These are phyloP conservation scores for Leptoclinus maculatus DNA, from an alignment of 2,797 vertebrate genomes.

Conservation along the genomic window DNA sequence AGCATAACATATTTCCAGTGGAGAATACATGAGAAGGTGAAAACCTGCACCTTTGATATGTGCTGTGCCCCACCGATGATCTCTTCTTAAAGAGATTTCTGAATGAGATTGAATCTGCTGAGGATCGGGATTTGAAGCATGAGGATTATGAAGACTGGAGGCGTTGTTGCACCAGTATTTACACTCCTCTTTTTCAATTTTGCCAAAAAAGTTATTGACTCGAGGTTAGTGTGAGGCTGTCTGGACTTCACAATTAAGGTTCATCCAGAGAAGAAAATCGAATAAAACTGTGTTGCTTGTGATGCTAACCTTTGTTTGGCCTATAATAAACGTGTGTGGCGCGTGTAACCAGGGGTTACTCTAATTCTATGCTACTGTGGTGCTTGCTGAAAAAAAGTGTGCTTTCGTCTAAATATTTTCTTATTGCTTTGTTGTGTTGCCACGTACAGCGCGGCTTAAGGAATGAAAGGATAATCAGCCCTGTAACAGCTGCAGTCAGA, in stretches of 20 bases:
- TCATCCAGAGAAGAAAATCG: not conserved
- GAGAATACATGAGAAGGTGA: not conserved
- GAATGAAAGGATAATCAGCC: not conserved
- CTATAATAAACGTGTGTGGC: not conserved
- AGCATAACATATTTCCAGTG: conserved; percentile 6
- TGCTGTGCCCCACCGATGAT: not conserved
- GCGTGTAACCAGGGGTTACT: not conserved
- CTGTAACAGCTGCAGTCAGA: not conserved
- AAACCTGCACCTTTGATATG: conserved; percentile 19
- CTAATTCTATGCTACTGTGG: not conserved
- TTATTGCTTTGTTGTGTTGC: not conserved
- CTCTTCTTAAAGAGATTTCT: conserved; percentile 35
- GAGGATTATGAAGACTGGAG: conserved; percentile 22
- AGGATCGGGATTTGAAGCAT: conserved; percentile 12
- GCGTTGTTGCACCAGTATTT: not conserved
- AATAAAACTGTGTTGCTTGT: not conserved
- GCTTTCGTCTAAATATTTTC: not conserved
- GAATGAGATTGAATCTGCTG: conserved; percentile 21
- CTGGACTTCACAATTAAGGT: not conserved
- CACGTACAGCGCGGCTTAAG: not conserved
- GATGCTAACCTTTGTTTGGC: conserved; percentile 3
- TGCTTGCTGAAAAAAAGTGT: not conserved
- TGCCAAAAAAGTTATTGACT: conserved; percentile 3
- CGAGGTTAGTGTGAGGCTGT: not conserved
- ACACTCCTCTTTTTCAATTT: conserved; percentile 1